Evolutionary conservation across 1,140 invertebrate species (phyloP).

Genomic region (Diachasmimorpha longicaudata): DNA sequence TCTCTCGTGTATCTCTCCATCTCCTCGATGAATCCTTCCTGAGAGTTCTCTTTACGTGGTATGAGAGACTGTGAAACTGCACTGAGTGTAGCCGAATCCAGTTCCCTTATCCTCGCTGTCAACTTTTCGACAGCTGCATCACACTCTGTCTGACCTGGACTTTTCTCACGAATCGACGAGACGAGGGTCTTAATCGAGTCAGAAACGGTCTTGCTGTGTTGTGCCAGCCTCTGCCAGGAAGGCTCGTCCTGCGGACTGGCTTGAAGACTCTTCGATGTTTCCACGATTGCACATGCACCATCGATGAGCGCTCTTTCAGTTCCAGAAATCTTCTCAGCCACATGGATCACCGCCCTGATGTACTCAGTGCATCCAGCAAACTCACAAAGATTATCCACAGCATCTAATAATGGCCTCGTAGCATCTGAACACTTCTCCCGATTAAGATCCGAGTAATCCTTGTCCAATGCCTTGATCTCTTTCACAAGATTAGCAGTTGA

Average conservation of each 20-base stretch:
- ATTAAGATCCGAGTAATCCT: slow-evolving; percentile 80
- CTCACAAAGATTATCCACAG: slow-evolving; percentile 90
- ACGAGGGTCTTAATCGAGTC: slow-evolving; percentile 95
- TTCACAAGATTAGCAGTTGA: slow-evolving; percentile 93
- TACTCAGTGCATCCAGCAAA: slow-evolving; percentile 73
- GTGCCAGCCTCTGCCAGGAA: slow-evolving; percentile 92
- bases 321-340: slow-evolving; percentile 87
- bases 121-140: slow-evolving; percentile 83
- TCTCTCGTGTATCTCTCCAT: slow-evolving; percentile 77
- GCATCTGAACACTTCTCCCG: slow-evolving; percentile 78
- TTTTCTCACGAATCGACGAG: slow-evolving; percentile 91
- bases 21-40: slow-evolving; percentile 84
- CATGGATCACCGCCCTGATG: slow-evolving; percentile 35
- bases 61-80: slow-evolving; percentile 83
- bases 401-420: slow-evolving; percentile 85
- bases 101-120: slow-evolving; percentile 74
- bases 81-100: slow-evolving; percentile 87
- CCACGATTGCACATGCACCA: slow-evolving; percentile 88
- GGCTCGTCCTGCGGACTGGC: slow-evolving; percentile 89
- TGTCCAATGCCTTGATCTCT: slow-evolving; percentile 92
- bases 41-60: slow-evolving; percentile 76
- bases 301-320: slow-evolving; percentile 84
- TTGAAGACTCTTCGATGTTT: slow-evolving; percentile 87
- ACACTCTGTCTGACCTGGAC: slow-evolving; percentile 94
- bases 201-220: slow-evolving; percentile 92